Evolutionary conservation across 2,797 vertebrate species (phyloP).

Genomic region (Astyanax mexicanus): DNA sequence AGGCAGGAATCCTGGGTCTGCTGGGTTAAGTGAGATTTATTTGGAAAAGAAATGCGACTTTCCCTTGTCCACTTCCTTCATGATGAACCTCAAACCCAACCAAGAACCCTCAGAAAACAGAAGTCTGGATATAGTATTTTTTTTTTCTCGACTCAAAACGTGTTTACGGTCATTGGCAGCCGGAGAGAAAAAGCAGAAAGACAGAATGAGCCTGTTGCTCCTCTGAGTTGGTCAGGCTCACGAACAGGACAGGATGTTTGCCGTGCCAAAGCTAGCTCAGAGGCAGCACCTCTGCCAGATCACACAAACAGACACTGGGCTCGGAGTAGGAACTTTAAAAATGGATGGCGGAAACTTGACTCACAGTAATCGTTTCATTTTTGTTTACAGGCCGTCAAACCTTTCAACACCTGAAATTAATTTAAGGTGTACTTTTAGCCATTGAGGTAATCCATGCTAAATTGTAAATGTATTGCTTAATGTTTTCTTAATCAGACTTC

Average conservation of each 20-base stretch:
- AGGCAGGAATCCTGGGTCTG: slow-evolving; percentile 72
- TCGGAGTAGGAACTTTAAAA: slow-evolving; percentile 13
- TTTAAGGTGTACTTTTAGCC: neutral
- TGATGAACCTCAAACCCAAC: slow-evolving; percentile 76
- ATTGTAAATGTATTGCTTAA: too few relatives aligned
- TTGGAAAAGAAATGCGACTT: slow-evolving; percentile 82
- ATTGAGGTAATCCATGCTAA: neutral
- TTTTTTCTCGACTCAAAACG: neutral
- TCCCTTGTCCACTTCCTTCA: slow-evolving; percentile 79
- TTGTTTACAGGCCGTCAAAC: slow-evolving; percentile 2
- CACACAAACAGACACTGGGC: slow-evolving; percentile 22
- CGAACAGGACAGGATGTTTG: slow-evolving; percentile 38
- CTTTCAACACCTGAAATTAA: neutral
- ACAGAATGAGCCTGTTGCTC: slow-evolving; percentile 12
- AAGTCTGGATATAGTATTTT: slow-evolving; percentile 44
- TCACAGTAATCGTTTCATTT: slow-evolving; percentile 20
- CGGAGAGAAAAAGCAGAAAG: slow-evolving; percentile 17
- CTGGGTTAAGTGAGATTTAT: slow-evolving; percentile 79
- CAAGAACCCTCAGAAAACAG: slow-evolving; percentile 50
- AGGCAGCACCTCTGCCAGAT: slow-evolving; percentile 33
- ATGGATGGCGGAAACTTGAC: slow-evolving; percentile 22
- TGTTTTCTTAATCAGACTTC: too few relatives aligned
- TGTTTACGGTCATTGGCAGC: slow-evolving; percentile 29
- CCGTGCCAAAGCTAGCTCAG: slow-evolving; percentile 41
- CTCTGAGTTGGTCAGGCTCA: slow-evolving; percentile 19